Evolutionary conservation across 2,888 invertebrate genomes (phyloP).

Genomic region (Athalia rosae): DNA sequence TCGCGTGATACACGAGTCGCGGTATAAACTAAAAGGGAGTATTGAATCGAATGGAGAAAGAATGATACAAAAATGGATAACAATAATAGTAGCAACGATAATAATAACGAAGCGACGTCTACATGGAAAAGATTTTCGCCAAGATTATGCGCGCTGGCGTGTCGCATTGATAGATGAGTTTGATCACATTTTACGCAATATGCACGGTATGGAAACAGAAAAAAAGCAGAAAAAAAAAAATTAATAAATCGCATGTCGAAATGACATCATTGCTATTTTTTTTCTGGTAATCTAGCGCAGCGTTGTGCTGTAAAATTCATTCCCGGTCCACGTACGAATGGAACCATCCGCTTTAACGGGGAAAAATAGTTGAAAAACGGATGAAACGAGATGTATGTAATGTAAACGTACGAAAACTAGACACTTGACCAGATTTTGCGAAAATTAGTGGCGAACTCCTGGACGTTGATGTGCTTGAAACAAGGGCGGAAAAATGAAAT

Average conservation of each 20-base stretch:
- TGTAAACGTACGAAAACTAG: background rate
- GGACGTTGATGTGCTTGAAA: background rate
- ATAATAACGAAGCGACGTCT: too few relatives aligned
- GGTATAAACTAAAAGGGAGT: background rate
- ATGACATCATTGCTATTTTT: too few relatives aligned
- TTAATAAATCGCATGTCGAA: too few relatives aligned
- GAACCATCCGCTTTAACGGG: conserved; percentile 21
- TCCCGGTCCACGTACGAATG: background rate
- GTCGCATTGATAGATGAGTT: background rate
- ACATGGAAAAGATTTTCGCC: background rate
- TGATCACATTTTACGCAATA: too few relatives aligned
- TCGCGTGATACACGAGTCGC: background rate
- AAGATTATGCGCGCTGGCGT: background rate
- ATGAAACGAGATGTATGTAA: background rate
- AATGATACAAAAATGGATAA: too few relatives aligned
- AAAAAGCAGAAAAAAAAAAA: too few relatives aligned
- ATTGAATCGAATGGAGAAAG: background rate
- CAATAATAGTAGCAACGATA: too few relatives aligned
- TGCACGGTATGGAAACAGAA: too few relatives aligned
- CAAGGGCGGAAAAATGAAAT: background rate
- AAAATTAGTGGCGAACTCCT: background rate
- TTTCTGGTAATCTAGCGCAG: too few relatives aligned
- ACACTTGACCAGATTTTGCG: background rate
- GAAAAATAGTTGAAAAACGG: background rate
- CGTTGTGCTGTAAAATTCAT: background rate